These are phyloP conservation scores for Cotesia typhae DNA, from an alignment of 1,140 invertebrate genomes.

Conservation along the genomic window DNA sequence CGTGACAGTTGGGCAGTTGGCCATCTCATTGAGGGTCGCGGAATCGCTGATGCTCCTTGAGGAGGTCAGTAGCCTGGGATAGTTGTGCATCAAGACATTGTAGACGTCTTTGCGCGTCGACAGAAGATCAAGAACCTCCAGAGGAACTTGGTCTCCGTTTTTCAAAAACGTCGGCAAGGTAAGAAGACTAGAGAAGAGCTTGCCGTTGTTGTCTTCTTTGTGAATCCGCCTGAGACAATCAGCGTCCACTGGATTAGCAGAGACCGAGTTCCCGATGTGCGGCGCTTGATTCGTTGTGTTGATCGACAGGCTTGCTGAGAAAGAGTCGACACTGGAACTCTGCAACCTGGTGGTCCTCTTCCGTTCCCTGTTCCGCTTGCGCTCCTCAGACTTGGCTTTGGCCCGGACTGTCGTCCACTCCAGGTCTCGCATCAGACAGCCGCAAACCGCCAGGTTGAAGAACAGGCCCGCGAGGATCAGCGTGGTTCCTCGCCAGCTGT, in stretches of 20 bases:
- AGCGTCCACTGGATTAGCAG: conserved; percentile 55
- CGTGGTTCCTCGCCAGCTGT: conserved; percentile 86
- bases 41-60: conserved; percentile 79
- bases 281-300: conserved; percentile 67
- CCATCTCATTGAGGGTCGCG: conserved; percentile 59
- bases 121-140: conserved; percentile 78
- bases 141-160: conserved; percentile 77
- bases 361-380: conserved; percentile 69
- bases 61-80: conserved; percentile 75
- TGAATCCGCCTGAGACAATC: conserved; percentile 49
- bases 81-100: conserved; percentile 76
- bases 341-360: conserved; percentile 70
- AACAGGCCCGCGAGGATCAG: conserved; percentile 85
- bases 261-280: conserved; percentile 59
- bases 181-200: conserved; percentile 81
- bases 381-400: conserved; percentile 71
- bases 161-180: conserved; percentile 84
- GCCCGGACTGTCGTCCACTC: conserved; percentile 73
- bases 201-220: conserved; percentile 51
- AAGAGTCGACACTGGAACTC: conserved; percentile 72
- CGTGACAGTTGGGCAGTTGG: conserved; percentile 42
- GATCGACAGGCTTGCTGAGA: conserved; percentile 74
- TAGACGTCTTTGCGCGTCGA: conserved; percentile 76
- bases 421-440: conserved; percentile 83
- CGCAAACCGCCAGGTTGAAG: conserved; percentile 88